Evolutionary conservation across 2,797 vertebrate genomes (phyloP), one percentile per base, ranked within the genome.

Genomic region (Carduelis carduelis): DNA sequence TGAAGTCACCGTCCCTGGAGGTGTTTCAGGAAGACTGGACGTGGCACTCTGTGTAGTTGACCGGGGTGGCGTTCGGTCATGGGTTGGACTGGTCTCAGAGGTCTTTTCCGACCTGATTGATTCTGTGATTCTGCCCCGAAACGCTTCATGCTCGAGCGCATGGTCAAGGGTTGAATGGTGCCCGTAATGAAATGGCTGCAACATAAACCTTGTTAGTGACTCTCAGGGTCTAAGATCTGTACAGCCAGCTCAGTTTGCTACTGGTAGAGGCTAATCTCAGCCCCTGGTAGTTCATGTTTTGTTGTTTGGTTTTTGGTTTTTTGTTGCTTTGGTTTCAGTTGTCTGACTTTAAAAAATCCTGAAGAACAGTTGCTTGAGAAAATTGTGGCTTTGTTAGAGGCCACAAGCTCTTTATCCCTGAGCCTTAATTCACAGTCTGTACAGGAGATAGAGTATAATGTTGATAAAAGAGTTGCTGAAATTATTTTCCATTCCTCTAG

Each of bases 401-500:
- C 32, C 77, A 8, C 35, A 10, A 83, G 17, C 16, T 22, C 76
- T 43, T 72, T 16, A 49, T 8, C 57, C n/a, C 57, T 1, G 2
- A 21, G 35, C 39, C 26, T 47, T n/a, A 37, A 9, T 18, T 39
- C 26, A 8, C 22, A 7, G 32, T 28, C 49, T 65, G 34, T 65
- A 6, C 20, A 17, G 68, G 23, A 57, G n/a, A 5, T 2, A 2
- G 28, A 0, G 2, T 23, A 5, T 16, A 19, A 59, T 4, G 56
- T 11, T 43, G 35, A 8, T 85, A 46, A 66, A 46, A 65, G 66
- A 22, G 46, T 47, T 89, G 63, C 89, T 96, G 91, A 97, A 93
- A 44, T 68, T 19, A 5, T 96, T 92, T 96, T 96, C 61, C 37
- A 59, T 86, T 83, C 85, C 71, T 96, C 35, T 55, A 99, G 99